Conservation (phyloP, 1,140 invertebrate species). For the Varroa destructor region DNA sequence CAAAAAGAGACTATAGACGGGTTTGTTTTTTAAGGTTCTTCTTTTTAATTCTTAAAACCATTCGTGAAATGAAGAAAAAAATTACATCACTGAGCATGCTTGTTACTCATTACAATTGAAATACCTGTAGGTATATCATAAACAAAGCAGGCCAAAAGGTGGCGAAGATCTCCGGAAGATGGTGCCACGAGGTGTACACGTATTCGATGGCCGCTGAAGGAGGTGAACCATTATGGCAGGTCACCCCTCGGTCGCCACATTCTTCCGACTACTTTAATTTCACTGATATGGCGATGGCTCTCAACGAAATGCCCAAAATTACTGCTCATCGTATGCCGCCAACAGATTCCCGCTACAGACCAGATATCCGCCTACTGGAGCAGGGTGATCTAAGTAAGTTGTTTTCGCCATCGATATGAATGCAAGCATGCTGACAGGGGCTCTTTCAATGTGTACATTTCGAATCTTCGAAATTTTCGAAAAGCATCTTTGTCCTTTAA, state of each 20-base stretch:
- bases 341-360: constrained; percentile 75
- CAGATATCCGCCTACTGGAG: constrained; percentile 78
- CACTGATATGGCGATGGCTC: constrained; percentile 75
- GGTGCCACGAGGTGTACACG: constrained; percentile 27
- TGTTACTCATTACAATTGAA: too few relatives aligned
- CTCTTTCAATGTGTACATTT: background rate
- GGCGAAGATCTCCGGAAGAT: constrained; percentile 26
- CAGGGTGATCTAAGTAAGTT: constrained; percentile 59
- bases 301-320: constrained; percentile 66
- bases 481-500: background rate
- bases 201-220: constrained; percentile 24
- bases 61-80: too few relatives aligned
- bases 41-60: too few relatives aligned
- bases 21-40: too few relatives aligned
- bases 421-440: background rate
- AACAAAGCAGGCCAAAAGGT: constrained; percentile 25
- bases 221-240: constrained; percentile 13
- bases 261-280: constrained; percentile 63
- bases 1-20: too few relatives aligned
- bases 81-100: too few relatives aligned
- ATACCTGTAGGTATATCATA: constrained; percentile 8
- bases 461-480: background rate
- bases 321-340: constrained; percentile 50
- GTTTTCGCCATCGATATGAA: background rate
- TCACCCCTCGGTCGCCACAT: background rate